Conservation (phyloP, 2,113 vertebrate genomes). For the Salvelinus alpinus region DNA sequence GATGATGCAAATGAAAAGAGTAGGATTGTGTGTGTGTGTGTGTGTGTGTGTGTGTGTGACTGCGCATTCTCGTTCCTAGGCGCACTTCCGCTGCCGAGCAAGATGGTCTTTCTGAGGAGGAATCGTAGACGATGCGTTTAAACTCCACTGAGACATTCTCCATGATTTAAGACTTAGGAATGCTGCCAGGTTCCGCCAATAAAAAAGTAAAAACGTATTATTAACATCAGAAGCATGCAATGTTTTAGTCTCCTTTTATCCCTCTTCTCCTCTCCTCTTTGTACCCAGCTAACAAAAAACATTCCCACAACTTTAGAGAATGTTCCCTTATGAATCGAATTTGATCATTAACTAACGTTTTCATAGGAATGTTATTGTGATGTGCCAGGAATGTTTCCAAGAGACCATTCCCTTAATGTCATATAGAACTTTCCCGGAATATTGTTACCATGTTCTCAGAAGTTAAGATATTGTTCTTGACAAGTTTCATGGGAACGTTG, state of each 20-base stretch:
- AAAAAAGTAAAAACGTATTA: neutral
- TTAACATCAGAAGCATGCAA: conserved; percentile 3
- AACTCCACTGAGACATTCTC: neutral
- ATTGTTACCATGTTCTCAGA: too few relatives aligned
- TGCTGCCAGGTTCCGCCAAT: neutral
- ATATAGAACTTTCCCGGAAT: too few relatives aligned
- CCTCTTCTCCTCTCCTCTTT: too few relatives aligned
- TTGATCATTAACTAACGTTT: too few relatives aligned
- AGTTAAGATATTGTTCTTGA: too few relatives aligned
- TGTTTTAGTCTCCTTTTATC: neutral
- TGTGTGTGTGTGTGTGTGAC: neutral
- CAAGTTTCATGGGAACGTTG: too few relatives aligned
- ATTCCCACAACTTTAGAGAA: too few relatives aligned
- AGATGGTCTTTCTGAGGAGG: neutral
- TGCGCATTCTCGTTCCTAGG: neutral
- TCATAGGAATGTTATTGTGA: too few relatives aligned
- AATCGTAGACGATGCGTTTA: neutral
- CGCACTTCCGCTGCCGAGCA: neutral
- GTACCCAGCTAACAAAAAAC: too few relatives aligned
- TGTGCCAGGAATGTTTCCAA: too few relatives aligned
- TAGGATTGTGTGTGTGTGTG: neutral
- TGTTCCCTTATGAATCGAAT: too few relatives aligned
- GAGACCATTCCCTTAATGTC: too few relatives aligned
- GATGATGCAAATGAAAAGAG: neutral
- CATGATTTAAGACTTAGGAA: conserved; percentile 6